Conservation (phyloP, 2,797 vertebrate genomes). For the Squalus acanthias region DNA sequence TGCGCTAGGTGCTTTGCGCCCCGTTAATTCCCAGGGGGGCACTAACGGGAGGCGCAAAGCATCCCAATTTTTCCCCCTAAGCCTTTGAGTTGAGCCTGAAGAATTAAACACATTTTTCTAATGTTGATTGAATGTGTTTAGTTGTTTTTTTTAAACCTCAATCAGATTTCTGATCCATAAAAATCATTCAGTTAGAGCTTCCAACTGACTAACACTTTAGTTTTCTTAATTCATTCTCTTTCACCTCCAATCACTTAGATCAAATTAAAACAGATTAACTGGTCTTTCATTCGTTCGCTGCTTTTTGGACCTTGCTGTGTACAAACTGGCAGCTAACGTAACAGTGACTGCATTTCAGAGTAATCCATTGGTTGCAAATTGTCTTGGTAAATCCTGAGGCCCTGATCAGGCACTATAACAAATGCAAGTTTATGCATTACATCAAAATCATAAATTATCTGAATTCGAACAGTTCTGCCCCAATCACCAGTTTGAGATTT, state of each 20-base stretch:
- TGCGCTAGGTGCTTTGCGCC: too few species aligned
- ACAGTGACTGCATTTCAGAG: background rate
- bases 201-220: background rate
- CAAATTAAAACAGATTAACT: background rate
- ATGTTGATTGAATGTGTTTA: background rate
- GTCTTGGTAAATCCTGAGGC: background rate
- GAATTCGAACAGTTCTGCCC: background rate
- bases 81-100: background rate
- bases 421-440: background rate
- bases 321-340: background rate
- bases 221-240: background rate
- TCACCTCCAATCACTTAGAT: background rate
- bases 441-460: background rate
- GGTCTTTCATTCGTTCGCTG: background rate
- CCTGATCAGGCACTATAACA: background rate
- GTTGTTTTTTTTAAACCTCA: background rate
- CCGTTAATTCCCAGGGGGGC: too few species aligned
- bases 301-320: background rate
- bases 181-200: background rate
- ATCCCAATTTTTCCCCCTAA: too few species aligned
- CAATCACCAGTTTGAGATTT: background rate
- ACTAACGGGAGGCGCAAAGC: too few species aligned
- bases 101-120: background rate
- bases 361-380: background rate
- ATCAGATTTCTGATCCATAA: background rate